phyloP scores from a whole-genome alignment of 1,140 invertebrate species.

The Drosophila neocordata region DNA sequence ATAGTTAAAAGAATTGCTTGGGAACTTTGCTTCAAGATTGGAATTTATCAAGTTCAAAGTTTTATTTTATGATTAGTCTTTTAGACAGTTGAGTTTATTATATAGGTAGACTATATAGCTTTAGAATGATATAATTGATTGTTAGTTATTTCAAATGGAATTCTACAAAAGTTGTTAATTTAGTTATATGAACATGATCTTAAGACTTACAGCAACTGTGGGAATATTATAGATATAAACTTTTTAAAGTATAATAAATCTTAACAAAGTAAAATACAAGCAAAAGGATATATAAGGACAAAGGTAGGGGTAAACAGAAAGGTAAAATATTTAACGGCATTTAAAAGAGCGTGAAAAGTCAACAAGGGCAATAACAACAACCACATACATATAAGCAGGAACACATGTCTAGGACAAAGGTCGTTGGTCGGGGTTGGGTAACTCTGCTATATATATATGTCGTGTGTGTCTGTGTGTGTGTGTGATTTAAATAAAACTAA shows the following conservation, averaged over 20 bases:
- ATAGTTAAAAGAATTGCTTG: slow-evolving; percentile 30
- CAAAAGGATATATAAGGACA: not conserved
- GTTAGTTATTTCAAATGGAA: too few relatives aligned
- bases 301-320: slow-evolving; percentile 20
- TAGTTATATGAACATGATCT: too few relatives aligned
- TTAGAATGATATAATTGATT: too few relatives aligned
- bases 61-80: not conserved
- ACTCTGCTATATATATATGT: slow-evolving; percentile 22
- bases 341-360: slow-evolving; percentile 82
- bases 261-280: not conserved
- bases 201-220: too few relatives aligned
- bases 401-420: slow-evolving; percentile 56
- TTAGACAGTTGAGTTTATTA: not conserved
- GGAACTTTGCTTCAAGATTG: not conserved
- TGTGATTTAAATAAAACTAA: slow-evolving; percentile 79
- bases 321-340: slow-evolving; percentile 61
- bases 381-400: slow-evolving; percentile 37
- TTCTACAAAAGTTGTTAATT: too few relatives aligned
- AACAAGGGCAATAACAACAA: slow-evolving; percentile 65
- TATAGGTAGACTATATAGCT: too few relatives aligned
- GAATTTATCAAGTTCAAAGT: not conserved
- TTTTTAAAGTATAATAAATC: slow-evolving; percentile 4
- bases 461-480: slow-evolving; percentile 36
- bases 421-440: slow-evolving; percentile 28
- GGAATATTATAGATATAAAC: not conserved